Base-by-base conservation (phyloP, 2,797 vertebrate species). In the Sebastolobus altivelis region DNA sequence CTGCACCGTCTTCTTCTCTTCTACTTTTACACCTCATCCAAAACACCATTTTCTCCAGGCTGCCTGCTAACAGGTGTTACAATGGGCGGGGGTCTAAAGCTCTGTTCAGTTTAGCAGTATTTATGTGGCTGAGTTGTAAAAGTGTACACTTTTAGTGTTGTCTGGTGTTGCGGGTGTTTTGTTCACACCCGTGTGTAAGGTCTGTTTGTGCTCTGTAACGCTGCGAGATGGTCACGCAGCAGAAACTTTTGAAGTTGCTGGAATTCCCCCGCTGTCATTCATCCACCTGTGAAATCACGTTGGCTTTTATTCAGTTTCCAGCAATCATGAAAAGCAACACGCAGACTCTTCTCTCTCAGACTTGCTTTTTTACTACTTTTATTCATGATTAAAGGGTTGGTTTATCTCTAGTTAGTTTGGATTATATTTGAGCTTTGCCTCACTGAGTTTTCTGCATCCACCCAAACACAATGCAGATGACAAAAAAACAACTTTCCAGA, bases 191-290 rank as follows among this genome's bases (percentile, higher is more conserved):
- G 9, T 5, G 31, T 72, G 56, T 75, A 55, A 83, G 62, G 82
- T 78, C 77, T 82, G 81, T 82, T 86, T 93, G 68, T 86, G 61
- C 73, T 72, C 46, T 38, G 71, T 71, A 79, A 52, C 22, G 31
- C 38, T 20, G 55, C 54, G 67, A 77, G 83, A 77, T 40, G 88
- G 70, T 75, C 80, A 81, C 70, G 65, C 75, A 58, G 68, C 62
- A 52, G 69, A 81, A 80, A 74, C 74, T n/a, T 88, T 63, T 72
- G 54, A 88, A 81, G 80, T 66, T 56, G 77, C 60, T 61, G 65
- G 78, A 92, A 88, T 85, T 87, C 59, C 79, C 75, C 59, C 2
- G 56, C 81, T 82, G 83, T 86, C 62, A 81, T 63, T 84, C 67
- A 82, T 65, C 60, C 55, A 35, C 52, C 59, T 82, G 59, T 72